Base-by-base conservation (phyloP, 2,113 vertebrate genomes). In the Myiozetetes cayanensis region DNA sequence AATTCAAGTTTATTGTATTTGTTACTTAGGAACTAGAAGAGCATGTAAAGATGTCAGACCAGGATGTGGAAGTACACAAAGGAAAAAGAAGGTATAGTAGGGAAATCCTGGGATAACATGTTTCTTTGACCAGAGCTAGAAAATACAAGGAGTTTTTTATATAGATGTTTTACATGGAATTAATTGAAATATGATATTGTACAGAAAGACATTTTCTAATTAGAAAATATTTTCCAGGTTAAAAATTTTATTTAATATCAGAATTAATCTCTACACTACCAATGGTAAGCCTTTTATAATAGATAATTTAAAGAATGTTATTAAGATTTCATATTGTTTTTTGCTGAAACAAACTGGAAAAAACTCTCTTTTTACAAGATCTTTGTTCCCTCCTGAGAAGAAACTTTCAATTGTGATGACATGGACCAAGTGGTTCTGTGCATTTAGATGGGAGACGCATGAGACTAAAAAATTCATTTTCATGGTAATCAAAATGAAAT, bases 241-340 rank as follows among this genome's bases (percentile, higher is more conserved):
- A 50, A 92, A 89, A 74, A 4, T 13, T 50, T 78, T 58, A 19
- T 79, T 92, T 93, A 10, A 39, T 79, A 59, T 73, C 39, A 80
- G 70, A 95, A 89, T 72, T 66, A 58, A 44, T 81, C 30, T 94
- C 77, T 77, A 67, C 5, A 56, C 67, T 90, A 37, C 9, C 24
- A 89, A 22, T 53, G 25, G 8, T 58, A 85, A 91, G 59, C 41
- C 3, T 66, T 83, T 65, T 15, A 12, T 33, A 85, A 10, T 25
- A 77, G 52, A 79, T 74, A 10, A 74, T 96, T 96, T 95, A 18
- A 96, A 68, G 52, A 95, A 90, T 56, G 70, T 94, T 71, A 56
- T 31, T 85, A 84, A 77, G 8, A 7, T 27, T 76, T 68, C 27
- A 44, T 62, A 55, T 59, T 81, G 4, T 14, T 68, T 89, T 84